phyloP scores from a whole-genome alignment of 2,797 vertebrate species.

The Mycteria americana region DNA sequence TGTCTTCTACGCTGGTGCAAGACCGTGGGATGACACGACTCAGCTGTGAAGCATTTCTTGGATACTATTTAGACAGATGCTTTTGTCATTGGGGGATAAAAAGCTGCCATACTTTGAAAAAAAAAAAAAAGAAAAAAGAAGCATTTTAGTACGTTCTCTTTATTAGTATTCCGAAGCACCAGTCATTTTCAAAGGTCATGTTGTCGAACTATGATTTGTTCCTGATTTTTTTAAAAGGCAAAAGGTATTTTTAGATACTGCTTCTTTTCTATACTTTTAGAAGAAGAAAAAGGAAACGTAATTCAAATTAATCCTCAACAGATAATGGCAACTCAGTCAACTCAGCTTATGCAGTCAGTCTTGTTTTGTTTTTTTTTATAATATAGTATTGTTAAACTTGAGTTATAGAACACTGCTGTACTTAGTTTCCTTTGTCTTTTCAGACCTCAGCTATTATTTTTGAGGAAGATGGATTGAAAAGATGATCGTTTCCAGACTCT shows the following conservation, averaged over 20 bases:
- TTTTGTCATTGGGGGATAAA: conserved; percentile 36
- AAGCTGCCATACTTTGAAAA: conserved; percentile 16
- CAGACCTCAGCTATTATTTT: conserved; percentile 42
- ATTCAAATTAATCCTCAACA: neutral
- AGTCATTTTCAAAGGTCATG: neutral
- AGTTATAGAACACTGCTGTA: conserved; percentile 60
- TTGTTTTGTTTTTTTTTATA: conserved; percentile 2
- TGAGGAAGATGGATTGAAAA: conserved; percentile 25
- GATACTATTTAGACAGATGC: neutral
- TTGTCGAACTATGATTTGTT: neutral
- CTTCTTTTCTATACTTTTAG: conserved; percentile 10
- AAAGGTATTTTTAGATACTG: neutral
- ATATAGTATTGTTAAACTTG: conserved; percentile 43
- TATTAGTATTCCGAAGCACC: neutral
- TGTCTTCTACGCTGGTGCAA: neutral
- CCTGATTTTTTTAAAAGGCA: conserved; percentile 19
- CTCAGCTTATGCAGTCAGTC: conserved; percentile 27
- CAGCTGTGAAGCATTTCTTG: neutral
- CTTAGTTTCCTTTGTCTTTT: conserved; percentile 29
- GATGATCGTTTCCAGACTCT: conserved; percentile 6
- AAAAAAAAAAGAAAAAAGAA: neutral
- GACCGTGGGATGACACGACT: neutral
- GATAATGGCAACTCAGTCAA: neutral
- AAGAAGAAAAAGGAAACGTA: neutral
- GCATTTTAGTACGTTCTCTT: neutral